These are phyloP conservation scores for Takifugu ocellatus DNA, from an alignment of 2,797 vertebrate genomes.

Conservation along the genomic window DNA sequence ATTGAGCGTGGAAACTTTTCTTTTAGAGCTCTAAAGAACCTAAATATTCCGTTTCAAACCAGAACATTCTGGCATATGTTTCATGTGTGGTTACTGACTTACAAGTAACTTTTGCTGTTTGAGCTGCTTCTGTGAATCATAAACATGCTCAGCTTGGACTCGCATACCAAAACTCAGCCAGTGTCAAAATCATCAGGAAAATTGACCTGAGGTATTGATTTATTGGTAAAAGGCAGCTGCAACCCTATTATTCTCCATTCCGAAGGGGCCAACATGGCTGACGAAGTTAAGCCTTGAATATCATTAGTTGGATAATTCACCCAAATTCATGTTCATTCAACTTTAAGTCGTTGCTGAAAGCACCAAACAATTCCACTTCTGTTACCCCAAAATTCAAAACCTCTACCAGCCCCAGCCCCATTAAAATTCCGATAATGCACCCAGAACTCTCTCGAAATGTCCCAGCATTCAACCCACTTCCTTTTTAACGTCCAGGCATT, in stretches of 20 bases:
- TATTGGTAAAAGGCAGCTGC: slow-evolving; percentile 52
- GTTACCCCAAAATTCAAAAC: slow-evolving; percentile 43
- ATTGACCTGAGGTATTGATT: slow-evolving; percentile 27
- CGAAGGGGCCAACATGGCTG: slow-evolving; percentile 12
- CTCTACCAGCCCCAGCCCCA: slow-evolving; percentile 30
- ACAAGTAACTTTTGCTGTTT: slow-evolving; percentile 20
- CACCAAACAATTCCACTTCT: slow-evolving; percentile 34
- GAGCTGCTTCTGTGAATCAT: slow-evolving; percentile 36
- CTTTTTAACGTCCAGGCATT: slow-evolving; percentile 64
- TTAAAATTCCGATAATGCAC: slow-evolving; percentile 60
- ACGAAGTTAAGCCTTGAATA: slow-evolving; percentile 34
- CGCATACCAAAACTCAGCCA: slow-evolving; percentile 5
- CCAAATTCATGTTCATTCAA: slow-evolving; percentile 33
- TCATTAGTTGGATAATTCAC: slow-evolving; percentile 38
- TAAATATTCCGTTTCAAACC: no score
- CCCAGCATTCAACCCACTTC: slow-evolving; percentile 66
- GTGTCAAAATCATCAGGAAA: slow-evolving; percentile 10
- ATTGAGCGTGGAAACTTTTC: no score
- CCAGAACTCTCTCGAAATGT: slow-evolving; percentile 49
- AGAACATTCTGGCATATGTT: no score
- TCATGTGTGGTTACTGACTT: slow-evolving; percentile 12
- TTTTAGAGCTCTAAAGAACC: no score
- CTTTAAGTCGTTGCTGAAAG: slow-evolving; percentile 30
- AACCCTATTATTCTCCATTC: slow-evolving; percentile 18
- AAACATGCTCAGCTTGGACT: not conserved